Conservation (phyloP, 2,797 vertebrate species). For the Galago senegalensis region DNA sequence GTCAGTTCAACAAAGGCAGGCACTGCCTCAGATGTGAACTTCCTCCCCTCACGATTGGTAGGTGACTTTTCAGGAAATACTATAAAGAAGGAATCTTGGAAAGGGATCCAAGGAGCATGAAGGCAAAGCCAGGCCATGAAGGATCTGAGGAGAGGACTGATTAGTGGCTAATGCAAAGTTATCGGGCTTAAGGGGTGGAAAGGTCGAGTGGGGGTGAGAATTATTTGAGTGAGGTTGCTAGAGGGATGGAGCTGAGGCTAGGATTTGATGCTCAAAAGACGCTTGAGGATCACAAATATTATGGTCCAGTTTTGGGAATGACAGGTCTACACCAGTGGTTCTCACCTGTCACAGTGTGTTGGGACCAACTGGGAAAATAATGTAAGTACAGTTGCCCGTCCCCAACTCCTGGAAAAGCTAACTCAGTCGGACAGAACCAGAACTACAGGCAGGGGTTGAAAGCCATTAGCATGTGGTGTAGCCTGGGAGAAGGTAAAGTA, state of each 20-base stretch:
- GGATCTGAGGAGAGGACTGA: no score
- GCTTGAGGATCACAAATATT: neutral
- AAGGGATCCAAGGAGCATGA: neutral
- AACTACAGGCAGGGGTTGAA: neutral
- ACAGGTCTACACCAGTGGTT: neutral
- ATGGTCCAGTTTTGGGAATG: no score
- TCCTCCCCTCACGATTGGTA: neutral
- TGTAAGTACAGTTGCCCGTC: neutral
- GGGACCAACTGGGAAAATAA: neutral
- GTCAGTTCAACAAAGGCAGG: neutral
- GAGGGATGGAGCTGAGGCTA: no score
- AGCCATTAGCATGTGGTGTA: rapidly evolving
- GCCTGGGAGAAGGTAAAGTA: neutral
- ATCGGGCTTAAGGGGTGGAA: neutral
- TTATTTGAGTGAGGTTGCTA: neutral
- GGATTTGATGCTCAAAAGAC: neutral
- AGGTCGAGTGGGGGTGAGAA: neutral
- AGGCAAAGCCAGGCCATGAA: neutral
- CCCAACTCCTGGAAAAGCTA: neutral
- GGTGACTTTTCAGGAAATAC: neutral
- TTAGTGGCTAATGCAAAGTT: neutral
- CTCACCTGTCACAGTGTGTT: neutral
- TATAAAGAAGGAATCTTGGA: neutral
- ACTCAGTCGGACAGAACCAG: no score
- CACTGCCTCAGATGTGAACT: neutral